Conservation (phyloP, 1,140 invertebrate species). For the Parasteatoda tepidariorum region DNA sequence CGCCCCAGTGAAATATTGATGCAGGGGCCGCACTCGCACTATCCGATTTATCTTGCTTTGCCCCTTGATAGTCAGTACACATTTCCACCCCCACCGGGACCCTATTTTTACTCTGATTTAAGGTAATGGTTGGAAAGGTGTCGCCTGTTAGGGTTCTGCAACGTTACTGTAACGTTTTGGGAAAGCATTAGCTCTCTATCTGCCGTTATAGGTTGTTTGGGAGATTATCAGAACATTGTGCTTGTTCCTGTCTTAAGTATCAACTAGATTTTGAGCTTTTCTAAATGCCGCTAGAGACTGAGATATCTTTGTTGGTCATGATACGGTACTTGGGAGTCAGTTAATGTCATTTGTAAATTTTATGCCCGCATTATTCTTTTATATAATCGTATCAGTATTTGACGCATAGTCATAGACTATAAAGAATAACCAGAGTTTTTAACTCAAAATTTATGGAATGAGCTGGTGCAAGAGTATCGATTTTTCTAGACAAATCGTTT, state of each 20-base stretch:
- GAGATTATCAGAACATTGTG: constrained; percentile 3
- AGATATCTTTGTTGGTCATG: background rate
- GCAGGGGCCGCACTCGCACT: constrained; percentile 16
- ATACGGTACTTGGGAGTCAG: background rate
- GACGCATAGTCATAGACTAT: background rate
- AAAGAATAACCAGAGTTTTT: no score
- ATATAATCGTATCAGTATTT: background rate
- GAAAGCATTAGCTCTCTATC: constrained; percentile 32
- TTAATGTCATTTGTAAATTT: background rate
- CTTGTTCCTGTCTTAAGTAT: background rate
- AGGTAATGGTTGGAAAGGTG: constrained; percentile 44
- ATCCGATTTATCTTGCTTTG: constrained; percentile 53
- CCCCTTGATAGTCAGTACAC: constrained; percentile 36
- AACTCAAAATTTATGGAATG: no score
- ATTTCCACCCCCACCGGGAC: constrained; percentile 20
- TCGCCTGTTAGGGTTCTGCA: constrained; percentile 5
- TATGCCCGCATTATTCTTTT: background rate
- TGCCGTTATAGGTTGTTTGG: background rate
- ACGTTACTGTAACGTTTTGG: constrained; percentile 17
- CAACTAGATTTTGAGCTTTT: background rate
- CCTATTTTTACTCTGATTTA: constrained; percentile 55
- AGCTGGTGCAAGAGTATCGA: no score
- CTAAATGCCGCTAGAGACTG: background rate
- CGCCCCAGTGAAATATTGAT: constrained; percentile 54
- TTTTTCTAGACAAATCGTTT: no score